Conservation (phyloP, 2,888 invertebrate genomes). For the Muscina levida region DNA sequence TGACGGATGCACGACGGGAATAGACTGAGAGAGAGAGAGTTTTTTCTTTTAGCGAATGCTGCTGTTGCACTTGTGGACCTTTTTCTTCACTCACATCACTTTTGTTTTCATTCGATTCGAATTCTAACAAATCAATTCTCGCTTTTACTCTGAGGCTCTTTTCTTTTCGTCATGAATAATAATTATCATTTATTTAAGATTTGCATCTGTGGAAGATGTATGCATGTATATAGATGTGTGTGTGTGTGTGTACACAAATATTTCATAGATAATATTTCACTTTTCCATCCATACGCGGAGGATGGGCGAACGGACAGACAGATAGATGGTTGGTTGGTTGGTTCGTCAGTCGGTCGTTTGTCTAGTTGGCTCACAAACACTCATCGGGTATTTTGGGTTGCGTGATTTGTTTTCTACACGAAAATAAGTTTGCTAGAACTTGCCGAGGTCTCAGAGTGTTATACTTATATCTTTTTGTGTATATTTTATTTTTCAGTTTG, state of each 20-base stretch:
- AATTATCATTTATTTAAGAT: slow-evolving; percentile 49
- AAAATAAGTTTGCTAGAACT: slow-evolving; percentile 11
- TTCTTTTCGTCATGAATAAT: slow-evolving; percentile 19
- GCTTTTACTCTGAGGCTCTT: slow-evolving; percentile 26
- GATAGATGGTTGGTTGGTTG: not conserved
- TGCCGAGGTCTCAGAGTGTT: slow-evolving; percentile 11
- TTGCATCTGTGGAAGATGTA: slow-evolving; percentile 46
- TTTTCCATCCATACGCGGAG: slow-evolving; percentile 26
- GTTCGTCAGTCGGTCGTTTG: not conserved
- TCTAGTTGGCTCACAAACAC: not conserved
- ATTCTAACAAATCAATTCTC: slow-evolving; percentile 24
- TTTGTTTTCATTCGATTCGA: slow-evolving; percentile 31
- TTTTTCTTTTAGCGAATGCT: not conserved
- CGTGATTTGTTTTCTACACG: slow-evolving; percentile 32
- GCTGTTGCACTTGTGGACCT: slow-evolving; percentile 14
- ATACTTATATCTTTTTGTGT: slow-evolving; percentile 38
- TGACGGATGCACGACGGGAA: too few species aligned
- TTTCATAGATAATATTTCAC: slow-evolving; percentile 50
- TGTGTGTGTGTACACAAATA: not conserved
- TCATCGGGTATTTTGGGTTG: slow-evolving; percentile 19
- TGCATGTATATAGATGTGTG: not conserved
- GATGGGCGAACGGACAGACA: not conserved
- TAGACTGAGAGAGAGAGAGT: too few species aligned
- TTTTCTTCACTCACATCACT: slow-evolving; percentile 30
- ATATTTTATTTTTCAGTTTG: slow-evolving; percentile 55